Evolutionary conservation across 2,113 vertebrate species (phyloP), one percentile per base, ranked within the genome.

Genomic region (Gobius niger): DNA sequence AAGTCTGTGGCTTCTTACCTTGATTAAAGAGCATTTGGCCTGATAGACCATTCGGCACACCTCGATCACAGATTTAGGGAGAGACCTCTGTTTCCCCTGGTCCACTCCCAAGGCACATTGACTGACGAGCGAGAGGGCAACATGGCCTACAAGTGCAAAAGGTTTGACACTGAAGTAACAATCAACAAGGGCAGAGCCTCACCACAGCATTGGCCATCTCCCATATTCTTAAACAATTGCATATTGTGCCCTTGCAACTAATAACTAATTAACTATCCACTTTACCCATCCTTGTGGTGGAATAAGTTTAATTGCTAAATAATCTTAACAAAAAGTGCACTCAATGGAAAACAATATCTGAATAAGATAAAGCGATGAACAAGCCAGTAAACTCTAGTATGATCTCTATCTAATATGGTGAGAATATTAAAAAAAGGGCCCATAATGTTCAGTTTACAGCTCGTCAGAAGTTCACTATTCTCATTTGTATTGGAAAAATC

Each of bases 1-100:
- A 49, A 15, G 16, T 16, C 7, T 34, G 14, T 56, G 11, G 9
- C 13, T 34, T 34, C 68, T 80, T 90, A 98, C 98, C 94, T 98
- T 99, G 73, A 99, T 99, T 80, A 99, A 91, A 7, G 98, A 98
- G 82, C 98, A 99, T 82, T 99, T 99, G 72, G 98, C 97, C 88
- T 98, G 98, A 79, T 98, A 98, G 81, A 99, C 96, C 88, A 98
- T 96, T 72, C 96, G 94, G 82, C 98, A 99, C 67, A 99, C 97
- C 56, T 98, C 96, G 75, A 96, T 97, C 75, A 99, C 96, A 70
- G 96, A 96, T 87, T 96, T 98, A 46, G 96, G 97, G 78, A 98
- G 89, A 1, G 94, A 92, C 88, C 94, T 93, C 80, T 96, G 94
- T 84, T 98, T 99, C 41, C 92, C 95, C 81, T 98, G 98, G 84